phyloP scores from a whole-genome alignment of 2,888 invertebrate genomes.

The Coelogynopora nodosa region DNA sequence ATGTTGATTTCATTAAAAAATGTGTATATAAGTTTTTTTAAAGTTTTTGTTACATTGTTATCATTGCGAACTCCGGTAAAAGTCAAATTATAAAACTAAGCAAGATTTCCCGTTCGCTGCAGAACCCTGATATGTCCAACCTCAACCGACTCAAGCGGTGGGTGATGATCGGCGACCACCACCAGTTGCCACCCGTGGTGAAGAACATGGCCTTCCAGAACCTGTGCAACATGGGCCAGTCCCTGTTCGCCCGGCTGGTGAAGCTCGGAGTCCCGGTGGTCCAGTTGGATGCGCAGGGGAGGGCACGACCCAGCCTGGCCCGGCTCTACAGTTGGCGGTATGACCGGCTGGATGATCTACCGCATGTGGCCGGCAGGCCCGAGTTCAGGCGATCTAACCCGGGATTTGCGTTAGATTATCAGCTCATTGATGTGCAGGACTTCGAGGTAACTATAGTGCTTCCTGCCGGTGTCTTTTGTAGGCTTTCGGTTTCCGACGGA shows the following conservation, averaged over 20 bases:
- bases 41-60: no score
- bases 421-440: conserved; percentile 89
- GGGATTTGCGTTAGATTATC: conserved; percentile 86
- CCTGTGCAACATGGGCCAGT: conserved; percentile 99
- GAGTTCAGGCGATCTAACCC: conserved; percentile 87
- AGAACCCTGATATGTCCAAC: conserved; percentile 77
- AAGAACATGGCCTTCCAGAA: conserved; percentile 98
- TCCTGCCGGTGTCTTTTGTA: conserved; percentile 58
- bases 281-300: conserved; percentile 92
- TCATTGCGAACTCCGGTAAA: no score
- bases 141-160: conserved; percentile 90
- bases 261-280: conserved; percentile 92
- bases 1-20: no score
- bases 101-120: no score
- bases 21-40: no score
- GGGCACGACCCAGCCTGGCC: conserved; percentile 85
- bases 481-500: no score
- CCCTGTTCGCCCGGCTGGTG: conserved; percentile 90
- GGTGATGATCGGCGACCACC: conserved; percentile 99
- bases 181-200: conserved; percentile 96
- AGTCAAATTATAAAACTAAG: no score
- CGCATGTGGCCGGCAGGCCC: conserved; percentile 76
- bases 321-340: conserved; percentile 93
- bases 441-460: conserved; percentile 92
- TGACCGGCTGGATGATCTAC: conserved; percentile 80